These are phyloP conservation scores for Aphodius granarius DNA, from an alignment of 2,888 invertebrate genomes.

Conservation along the genomic window DNA sequence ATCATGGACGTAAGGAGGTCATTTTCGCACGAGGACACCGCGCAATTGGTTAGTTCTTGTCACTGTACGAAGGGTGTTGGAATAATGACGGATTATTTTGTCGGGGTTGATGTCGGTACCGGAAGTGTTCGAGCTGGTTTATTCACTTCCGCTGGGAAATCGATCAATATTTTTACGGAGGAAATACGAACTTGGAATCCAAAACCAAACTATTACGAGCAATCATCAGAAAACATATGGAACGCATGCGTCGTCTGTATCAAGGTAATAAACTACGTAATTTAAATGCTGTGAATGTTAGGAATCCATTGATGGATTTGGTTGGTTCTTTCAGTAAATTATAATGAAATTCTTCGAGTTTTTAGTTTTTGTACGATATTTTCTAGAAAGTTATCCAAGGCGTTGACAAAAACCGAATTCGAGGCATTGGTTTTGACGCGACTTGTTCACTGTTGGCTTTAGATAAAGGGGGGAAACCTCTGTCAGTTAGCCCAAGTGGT, in stretches of 20 bases:
- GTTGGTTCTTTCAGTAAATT: too few relatives aligned
- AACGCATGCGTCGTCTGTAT: constrained; percentile 70
- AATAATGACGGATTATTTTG: constrained; percentile 57
- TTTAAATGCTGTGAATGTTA: constrained; percentile 3
- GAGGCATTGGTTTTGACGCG: constrained; percentile 93
- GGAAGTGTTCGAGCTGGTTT: constrained; percentile 87
- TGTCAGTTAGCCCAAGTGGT: constrained; percentile 70
- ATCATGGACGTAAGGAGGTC: constrained; percentile 4
- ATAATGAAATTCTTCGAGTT: too few relatives aligned
- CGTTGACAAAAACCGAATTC: constrained; percentile 61
- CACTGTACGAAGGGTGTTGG: background rate
- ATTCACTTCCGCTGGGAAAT: constrained; percentile 68
- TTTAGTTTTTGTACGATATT: constrained; percentile 1
- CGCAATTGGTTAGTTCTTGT: background rate
- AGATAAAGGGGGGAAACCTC: constrained; percentile 67
- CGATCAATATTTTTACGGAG: constrained; percentile 64
- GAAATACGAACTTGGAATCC: constrained; percentile 79
- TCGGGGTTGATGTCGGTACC: constrained; percentile 94
- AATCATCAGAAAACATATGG: constrained; percentile 92
- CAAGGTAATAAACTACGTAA: constrained; percentile 60
- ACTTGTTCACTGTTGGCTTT: constrained; percentile 90
- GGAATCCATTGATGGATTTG: background rate
- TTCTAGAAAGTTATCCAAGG: constrained; percentile 63
- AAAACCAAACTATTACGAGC: constrained; percentile 78
- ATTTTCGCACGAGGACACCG: background rate